phyloP scores from a whole-genome alignment of 2,113 vertebrate species.

The Labeo rohita region DNA sequence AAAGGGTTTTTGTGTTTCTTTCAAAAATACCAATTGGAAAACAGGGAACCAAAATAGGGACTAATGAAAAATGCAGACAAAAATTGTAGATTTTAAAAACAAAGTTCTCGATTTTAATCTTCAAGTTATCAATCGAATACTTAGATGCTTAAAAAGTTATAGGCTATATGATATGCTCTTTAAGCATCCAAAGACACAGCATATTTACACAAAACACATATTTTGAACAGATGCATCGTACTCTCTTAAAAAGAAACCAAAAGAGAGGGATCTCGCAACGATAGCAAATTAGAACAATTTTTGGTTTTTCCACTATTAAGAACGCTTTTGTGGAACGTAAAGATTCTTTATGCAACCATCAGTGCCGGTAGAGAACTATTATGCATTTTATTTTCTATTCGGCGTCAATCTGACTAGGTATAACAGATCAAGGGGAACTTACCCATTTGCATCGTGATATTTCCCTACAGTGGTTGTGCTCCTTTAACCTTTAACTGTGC shows the following conservation, averaged over 20 bases:
- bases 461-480: constrained; percentile 26
- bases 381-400: not conserved
- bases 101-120: not conserved
- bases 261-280: too few relatives aligned
- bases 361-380: not conserved
- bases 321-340: not conserved
- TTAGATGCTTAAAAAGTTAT: not conserved
- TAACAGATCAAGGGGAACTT: not conserved
- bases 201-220: not conserved
- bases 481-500: not conserved
- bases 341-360: not conserved
- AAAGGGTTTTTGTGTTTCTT: not conserved
- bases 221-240: not conserved
- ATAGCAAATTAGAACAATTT: too few relatives aligned
- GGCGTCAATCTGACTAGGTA: not conserved
- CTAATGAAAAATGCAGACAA: not conserved
- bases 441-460: constrained; percentile 46
- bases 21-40: not conserved
- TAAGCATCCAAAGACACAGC: not conserved
- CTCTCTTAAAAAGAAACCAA: too few relatives aligned
- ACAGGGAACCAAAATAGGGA: not conserved
- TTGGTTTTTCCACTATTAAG: too few relatives aligned
- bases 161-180: not conserved
- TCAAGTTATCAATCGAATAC: not conserved
- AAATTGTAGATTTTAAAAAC: not conserved